Percentiles rank a stretch among this genome's conserved stretches.
phyloP scores from a whole-genome alignment of 2,797 vertebrate species.

The Dryobates pubescens region DNA sequence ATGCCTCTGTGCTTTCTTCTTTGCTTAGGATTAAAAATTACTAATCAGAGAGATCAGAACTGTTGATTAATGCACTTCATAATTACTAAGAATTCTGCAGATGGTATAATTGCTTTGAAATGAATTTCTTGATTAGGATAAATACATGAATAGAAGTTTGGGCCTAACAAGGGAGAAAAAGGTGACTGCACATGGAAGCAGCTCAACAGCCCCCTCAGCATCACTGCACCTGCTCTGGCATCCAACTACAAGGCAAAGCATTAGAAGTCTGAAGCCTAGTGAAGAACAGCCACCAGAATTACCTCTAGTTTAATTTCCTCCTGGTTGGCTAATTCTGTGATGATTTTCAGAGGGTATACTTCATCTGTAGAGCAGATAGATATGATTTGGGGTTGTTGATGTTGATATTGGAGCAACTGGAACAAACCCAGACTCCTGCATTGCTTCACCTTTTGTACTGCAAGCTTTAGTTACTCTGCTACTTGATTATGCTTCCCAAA shows the following conservation, averaged over 20 bases:
- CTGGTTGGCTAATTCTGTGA: slow-evolving; percentile 15
- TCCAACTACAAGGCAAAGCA: not conserved
- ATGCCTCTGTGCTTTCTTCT: not conserved
- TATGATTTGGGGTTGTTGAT: not conserved
- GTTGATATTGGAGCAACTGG: slow-evolving; percentile 37
- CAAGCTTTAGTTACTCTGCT: slow-evolving; percentile 57
- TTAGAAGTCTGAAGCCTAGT: not conserved
- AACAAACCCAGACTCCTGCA: slow-evolving; percentile 42
- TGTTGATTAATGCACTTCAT: slow-evolving; percentile 38
- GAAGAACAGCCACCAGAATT: slow-evolving; percentile 8
- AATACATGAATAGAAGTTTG: not conserved
- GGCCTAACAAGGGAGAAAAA: not conserved
- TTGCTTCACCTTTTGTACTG: slow-evolving; percentile 39
- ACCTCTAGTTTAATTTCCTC: slow-evolving; percentile 9
- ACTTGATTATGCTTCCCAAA: slow-evolving; percentile 24
- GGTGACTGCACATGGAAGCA: accelerated
- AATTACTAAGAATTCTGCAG: slow-evolving; percentile 30
- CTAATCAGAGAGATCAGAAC: slow-evolving; percentile 29
- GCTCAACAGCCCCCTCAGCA: not conserved
- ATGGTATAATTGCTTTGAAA: slow-evolving; percentile 38
- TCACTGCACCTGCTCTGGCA: not conserved
- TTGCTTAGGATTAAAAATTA: slow-evolving; percentile 31
- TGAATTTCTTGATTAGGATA: slow-evolving; percentile 13
- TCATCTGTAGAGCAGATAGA: slow-evolving; percentile 43
- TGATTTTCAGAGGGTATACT: slow-evolving; percentile 35